A percentile compares a stretch with the other conserved stretches of the same genome.
These are phyloP conservation scores for Myodes glareolus DNA, from an alignment of 2,113 vertebrate species.

Conservation along the genomic window DNA sequence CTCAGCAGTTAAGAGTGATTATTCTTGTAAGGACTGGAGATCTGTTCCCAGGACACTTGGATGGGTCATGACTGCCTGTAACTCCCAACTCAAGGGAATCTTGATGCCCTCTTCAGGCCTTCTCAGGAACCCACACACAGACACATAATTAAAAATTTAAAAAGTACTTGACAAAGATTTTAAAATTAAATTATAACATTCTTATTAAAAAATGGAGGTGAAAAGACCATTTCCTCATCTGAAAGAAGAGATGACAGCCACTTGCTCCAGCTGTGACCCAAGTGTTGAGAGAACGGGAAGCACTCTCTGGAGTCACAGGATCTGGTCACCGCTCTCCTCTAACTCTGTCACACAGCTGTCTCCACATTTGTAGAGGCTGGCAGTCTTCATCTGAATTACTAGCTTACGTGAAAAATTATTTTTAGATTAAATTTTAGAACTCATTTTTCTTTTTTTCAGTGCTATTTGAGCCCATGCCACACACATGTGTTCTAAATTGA, in stretches of 20 bases:
- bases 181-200: constrained; percentile 55
- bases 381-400: constrained; percentile 30
- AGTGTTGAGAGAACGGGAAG: not conserved
- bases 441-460: not conserved
- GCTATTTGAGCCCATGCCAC: not conserved
- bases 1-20: too few species aligned
- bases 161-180: constrained; percentile 24
- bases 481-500: not conserved
- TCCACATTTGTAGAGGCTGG: constrained; percentile 12
- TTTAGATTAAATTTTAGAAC: constrained; percentile 36
- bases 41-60: not conserved
- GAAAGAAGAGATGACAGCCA: not conserved
- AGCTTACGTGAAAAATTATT: constrained; percentile 41
- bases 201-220: not conserved
- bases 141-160: not conserved
- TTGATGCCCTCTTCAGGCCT: too few species aligned
- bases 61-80: too few species aligned
- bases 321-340: not conserved
- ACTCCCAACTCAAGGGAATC: not conserved
- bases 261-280: not conserved
- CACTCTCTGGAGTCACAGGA: not conserved
- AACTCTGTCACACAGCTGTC: not conserved
- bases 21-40: not conserved
- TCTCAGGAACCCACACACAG: not conserved
- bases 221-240: not conserved